Conservation (phyloP, 2,113 vertebrate genomes). For the Grantiella picta region DNA sequence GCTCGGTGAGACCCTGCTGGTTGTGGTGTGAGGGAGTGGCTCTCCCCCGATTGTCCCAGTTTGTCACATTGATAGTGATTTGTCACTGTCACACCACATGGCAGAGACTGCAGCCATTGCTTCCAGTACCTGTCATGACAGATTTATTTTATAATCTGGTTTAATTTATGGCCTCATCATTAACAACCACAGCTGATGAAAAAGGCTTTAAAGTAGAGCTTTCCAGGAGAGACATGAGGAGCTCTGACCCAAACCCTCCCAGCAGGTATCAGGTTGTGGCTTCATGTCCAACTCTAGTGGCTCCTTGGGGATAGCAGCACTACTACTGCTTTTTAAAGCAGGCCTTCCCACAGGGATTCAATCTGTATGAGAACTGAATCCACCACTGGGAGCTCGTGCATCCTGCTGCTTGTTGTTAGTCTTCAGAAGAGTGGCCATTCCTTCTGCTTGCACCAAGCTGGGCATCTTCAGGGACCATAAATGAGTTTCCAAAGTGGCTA, state of each 20-base stretch:
- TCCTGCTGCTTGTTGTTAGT: background rate
- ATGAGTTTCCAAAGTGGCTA: background rate
- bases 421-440: background rate
- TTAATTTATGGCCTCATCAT: background rate
- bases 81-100: background rate
- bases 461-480: background rate
- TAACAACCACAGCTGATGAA: background rate
- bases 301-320: background rate
- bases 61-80: background rate
- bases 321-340: background rate
- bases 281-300: background rate
- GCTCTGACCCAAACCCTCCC: background rate
- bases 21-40: background rate
- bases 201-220: background rate
- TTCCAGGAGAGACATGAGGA: background rate
- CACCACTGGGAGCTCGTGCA: fast-evolving
- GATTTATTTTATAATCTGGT: background rate
- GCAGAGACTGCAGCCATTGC: background rate
- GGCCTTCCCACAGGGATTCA: background rate
- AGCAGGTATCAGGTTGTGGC: background rate
- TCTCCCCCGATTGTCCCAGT: background rate
- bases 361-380: background rate
- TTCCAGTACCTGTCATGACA: background rate
- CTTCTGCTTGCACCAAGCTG: background rate
- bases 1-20: background rate